Conservation (phyloP, 2,113 vertebrate genomes). For the Cyanoderma ruficeps region DNA sequence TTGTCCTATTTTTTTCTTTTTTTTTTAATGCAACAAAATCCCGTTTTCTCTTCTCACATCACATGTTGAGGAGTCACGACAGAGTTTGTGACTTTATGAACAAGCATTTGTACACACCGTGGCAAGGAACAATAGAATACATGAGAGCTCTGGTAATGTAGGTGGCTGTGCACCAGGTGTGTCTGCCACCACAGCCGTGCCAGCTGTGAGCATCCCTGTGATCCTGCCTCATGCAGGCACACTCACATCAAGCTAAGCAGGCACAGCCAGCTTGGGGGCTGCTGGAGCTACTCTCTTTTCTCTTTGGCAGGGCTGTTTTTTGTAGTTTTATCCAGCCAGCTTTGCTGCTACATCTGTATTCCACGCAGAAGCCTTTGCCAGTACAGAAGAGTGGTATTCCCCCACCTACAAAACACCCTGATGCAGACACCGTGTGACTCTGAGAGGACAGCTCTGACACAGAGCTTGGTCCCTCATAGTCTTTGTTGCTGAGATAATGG, state of each 20-base stretch:
- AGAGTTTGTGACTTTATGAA: neutral
- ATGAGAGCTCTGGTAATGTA: neutral
- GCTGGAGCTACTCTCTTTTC: neutral
- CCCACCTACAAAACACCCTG: neutral
- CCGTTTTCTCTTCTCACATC: neutral
- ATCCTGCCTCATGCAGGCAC: neutral
- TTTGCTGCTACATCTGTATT: neutral
- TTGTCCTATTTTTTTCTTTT: neutral
- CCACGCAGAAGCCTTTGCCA: neutral
- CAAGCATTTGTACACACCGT: neutral
- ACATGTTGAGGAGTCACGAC: neutral
- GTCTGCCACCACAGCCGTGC: neutral
- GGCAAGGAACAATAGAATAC: neutral
- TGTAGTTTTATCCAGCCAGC: neutral
- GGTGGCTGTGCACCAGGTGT: neutral
- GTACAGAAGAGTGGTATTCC: neutral
- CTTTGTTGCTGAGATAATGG: conserved; percentile 3
- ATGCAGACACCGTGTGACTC: rapidly evolving
- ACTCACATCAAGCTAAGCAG: neutral
- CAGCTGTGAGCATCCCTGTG: rapidly evolving
- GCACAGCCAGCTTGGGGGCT: neutral
- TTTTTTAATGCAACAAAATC: neutral
- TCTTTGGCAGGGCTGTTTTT: neutral
- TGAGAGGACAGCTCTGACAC: neutral
- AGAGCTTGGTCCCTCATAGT: neutral